Evolutionary conservation across 1,140 invertebrate genomes (phyloP).

Genomic region (Laodelphax striatellus): DNA sequence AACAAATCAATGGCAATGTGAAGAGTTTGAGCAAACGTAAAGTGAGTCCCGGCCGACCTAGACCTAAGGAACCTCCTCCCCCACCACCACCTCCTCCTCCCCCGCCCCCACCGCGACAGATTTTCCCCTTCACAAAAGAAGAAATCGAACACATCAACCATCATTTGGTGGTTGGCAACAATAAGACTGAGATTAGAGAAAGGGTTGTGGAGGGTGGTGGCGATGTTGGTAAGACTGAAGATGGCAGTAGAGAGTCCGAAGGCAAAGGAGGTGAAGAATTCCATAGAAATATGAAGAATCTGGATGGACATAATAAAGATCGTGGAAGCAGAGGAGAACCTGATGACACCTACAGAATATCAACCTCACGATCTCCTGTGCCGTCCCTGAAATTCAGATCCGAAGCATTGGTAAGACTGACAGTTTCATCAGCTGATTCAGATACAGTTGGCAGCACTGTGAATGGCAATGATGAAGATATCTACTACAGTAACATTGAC

Average conservation of each 20-base stretch:
- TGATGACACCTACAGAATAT: not conserved
- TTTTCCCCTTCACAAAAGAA: conserved; percentile 22
- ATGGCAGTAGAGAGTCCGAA: no score
- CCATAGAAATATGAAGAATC: no score
- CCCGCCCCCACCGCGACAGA: conserved; percentile 22
- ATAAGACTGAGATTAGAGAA: no score
- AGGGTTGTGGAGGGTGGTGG: no score
- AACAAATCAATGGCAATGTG: no score
- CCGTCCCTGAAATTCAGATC: not conserved
- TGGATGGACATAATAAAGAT: no score
- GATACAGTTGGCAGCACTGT: no score
- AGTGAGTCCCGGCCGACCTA: conserved; percentile 23
- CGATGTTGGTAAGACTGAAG: no score
- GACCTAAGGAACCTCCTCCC: conserved; percentile 31
- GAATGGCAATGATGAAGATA: not conserved
- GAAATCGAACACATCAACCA: conserved; percentile 17
- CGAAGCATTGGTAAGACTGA: conserved; percentile 6
- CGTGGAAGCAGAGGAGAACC: no score
- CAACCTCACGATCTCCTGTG: not conserved
- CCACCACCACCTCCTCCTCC: conserved; percentile 27
- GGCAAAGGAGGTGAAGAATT: no score
- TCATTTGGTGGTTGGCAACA: not conserved
- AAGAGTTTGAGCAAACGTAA: conserved; percentile 4
- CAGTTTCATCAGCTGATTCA: not conserved
- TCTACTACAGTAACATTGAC: not conserved